Percentiles rank a stretch among this genome's conserved stretches.
These are phyloP conservation scores for Oscheius onirici DNA, from an alignment of 2,888 invertebrate genomes.

Conservation along the genomic window DNA sequence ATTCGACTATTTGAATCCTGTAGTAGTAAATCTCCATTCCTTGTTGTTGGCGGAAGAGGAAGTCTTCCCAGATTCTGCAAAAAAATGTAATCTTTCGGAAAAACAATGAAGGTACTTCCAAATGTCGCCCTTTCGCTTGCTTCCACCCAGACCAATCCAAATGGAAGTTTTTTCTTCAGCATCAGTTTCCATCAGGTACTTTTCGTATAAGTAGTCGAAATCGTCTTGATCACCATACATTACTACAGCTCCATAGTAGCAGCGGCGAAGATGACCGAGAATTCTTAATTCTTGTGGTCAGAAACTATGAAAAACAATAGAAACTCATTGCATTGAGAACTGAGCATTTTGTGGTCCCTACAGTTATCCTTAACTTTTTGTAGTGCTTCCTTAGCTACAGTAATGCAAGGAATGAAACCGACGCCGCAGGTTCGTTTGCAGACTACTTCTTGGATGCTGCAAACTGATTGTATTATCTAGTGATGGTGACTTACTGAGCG, in stretches of 20 bases:
- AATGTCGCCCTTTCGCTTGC: slow-evolving; percentile 6
- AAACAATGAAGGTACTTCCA: background rate
- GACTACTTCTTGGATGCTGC: slow-evolving; percentile 14
- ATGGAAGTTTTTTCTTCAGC: background rate
- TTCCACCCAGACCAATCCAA: slow-evolving; percentile 20
- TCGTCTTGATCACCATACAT: slow-evolving; percentile 46
- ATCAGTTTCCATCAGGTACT: slow-evolving; percentile 34
- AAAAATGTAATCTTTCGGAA: background rate
- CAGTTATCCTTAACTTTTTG: slow-evolving; percentile 41
- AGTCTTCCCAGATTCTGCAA: slow-evolving; percentile 1
- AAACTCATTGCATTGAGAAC: slow-evolving; percentile 43
- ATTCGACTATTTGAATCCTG: background rate
- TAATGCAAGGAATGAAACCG: slow-evolving; percentile 52
- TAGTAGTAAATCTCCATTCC: background rate
- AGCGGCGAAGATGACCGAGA: slow-evolving; percentile 37
- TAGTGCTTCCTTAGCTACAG: slow-evolving; percentile 38
- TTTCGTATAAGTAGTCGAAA: slow-evolving; percentile 52
- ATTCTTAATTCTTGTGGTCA: slow-evolving; percentile 41
- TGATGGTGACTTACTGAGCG: background rate
- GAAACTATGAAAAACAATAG: background rate
- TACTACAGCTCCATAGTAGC: slow-evolving; percentile 49
- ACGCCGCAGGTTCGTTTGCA: slow-evolving; percentile 40
- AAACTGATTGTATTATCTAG: background rate
- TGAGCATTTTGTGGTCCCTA: slow-evolving; percentile 20
- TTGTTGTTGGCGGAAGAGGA: background rate